These are phyloP conservation scores for Cerceris rybyensis DNA, from an alignment of 2,888 invertebrate species.

Conservation along the genomic window DNA sequence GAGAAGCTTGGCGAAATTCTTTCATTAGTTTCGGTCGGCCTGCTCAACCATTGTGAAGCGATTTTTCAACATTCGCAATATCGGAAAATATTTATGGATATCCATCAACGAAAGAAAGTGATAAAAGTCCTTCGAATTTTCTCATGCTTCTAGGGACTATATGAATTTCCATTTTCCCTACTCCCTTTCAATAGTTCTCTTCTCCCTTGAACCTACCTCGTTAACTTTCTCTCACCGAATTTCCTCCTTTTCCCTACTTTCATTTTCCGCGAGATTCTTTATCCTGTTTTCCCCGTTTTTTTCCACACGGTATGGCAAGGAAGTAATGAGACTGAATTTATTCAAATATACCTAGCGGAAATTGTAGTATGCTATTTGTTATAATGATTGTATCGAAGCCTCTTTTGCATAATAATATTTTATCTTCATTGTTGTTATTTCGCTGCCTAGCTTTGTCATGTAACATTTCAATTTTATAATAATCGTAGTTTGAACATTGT, in stretches of 20 bases:
- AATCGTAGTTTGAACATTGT: too few relatives aligned
- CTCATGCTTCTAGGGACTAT: constrained; percentile 43
- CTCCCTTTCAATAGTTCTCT: constrained; percentile 35
- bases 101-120: constrained; percentile 36
- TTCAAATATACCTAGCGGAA: too few relatives aligned
- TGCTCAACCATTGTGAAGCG: neutral
- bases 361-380: too few relatives aligned
- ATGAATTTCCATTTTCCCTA: constrained; percentile 13
- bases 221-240: constrained; percentile 17
- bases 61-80: constrained; percentile 32
- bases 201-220: constrained; percentile 10
- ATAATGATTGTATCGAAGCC: too few relatives aligned
- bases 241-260: neutral
- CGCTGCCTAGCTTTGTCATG: too few relatives aligned
- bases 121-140: constrained; percentile 44
- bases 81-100: constrained; percentile 35
- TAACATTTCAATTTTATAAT: too few relatives aligned
- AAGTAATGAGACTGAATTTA: too few relatives aligned
- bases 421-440: too few relatives aligned
- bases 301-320: too few relatives aligned
- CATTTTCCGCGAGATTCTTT: neutral
- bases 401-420: too few relatives aligned
- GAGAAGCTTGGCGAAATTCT: neutral
- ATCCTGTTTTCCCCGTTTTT: too few relatives aligned
- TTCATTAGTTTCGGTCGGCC: constrained; percentile 19